Conservation (phyloP, 30 jellyfish, hydroid and myxozoan genomes). For the Sanderia malayensis region DNA sequence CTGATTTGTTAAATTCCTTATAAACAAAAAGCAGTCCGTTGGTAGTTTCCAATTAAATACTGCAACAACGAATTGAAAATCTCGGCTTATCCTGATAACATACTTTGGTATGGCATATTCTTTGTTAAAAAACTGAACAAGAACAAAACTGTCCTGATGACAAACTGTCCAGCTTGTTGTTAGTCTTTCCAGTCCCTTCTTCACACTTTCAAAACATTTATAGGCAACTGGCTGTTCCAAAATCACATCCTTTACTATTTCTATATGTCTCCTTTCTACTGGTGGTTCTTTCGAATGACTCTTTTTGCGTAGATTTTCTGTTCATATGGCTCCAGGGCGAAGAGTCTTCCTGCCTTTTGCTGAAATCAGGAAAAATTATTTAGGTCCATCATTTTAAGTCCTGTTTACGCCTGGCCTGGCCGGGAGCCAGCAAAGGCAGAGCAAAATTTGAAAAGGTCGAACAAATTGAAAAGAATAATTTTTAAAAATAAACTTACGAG, state of each 20-base stretch:
- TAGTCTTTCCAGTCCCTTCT: not conserved
- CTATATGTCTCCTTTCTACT: not conserved
- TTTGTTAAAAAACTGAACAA: too few relatives aligned
- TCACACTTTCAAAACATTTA: not conserved
- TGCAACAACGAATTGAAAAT: not conserved
- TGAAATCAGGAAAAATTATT: not conserved
- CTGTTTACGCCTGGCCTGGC: too few relatives aligned
- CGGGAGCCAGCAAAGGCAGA: not conserved
- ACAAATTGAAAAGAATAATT: not conserved
- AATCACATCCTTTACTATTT: not conserved
- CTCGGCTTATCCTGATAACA: not conserved
- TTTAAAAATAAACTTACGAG: not conserved
- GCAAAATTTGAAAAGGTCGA: not conserved
- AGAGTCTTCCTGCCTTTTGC: constrained; percentile 23
- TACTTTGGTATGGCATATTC: not conserved
- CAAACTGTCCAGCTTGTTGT: not conserved
- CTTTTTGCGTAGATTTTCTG: constrained; percentile 10
- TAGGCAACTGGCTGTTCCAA: not conserved
- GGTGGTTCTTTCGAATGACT: constrained; percentile 1
- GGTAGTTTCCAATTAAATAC: not conserved
- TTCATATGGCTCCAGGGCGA: constrained; percentile 22
- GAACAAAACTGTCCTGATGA: too few relatives aligned
- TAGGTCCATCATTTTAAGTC: not conserved
- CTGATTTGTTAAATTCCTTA: not conserved
- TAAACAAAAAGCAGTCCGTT: not conserved